Conservation (phyloP, 1,140 invertebrate genomes). For the Chrysomallon squamiferum region DNA sequence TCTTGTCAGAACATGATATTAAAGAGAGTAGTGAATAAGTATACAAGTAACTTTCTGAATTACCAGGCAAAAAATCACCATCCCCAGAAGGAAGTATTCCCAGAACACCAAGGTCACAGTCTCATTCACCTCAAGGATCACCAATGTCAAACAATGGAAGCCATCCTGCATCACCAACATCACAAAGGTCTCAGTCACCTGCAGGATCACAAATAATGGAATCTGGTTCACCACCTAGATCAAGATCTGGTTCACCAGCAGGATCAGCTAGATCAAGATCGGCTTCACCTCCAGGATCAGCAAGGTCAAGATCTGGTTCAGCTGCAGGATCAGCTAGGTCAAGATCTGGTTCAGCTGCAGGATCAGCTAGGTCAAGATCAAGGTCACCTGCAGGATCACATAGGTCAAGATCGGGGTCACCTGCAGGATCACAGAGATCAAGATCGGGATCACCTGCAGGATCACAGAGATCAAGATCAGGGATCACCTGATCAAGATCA, state of each 20-base stretch:
- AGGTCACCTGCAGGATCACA: slow-evolving; percentile 18
- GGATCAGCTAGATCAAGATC: slow-evolving; percentile 20
- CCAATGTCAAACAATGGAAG: neutral
- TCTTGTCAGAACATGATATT: too few relatives aligned
- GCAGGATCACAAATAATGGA: slow-evolving; percentile 7
- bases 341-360: slow-evolving; percentile 10
- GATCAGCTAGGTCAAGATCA: slow-evolving; percentile 19
- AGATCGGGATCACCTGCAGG: slow-evolving; percentile 12
- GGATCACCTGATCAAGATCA: neutral
- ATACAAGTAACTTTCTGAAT: too few relatives aligned
- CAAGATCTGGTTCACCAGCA: slow-evolving; percentile 10
- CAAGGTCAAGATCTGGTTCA: slow-evolving; percentile 13
- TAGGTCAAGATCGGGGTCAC: slow-evolving; percentile 13
- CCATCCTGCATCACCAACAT: slow-evolving; percentile 8
- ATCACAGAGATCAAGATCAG: neutral
- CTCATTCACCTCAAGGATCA: too few relatives aligned
- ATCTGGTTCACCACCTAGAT: slow-evolving; percentile 8
- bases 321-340: neutral
- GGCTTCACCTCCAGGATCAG: slow-evolving; percentile 11
- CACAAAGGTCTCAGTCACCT: slow-evolving; percentile 17
- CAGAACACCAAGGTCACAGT: too few relatives aligned
- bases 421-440: slow-evolving; percentile 10
- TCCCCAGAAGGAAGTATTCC: too few relatives aligned
- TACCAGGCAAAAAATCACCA: too few relatives aligned
- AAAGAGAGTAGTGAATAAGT: too few relatives aligned